A percentile compares a stretch with the other conserved stretches of the same genome.
These are phyloP conservation scores for Platalea minor DNA, from an alignment of 2,797 vertebrate genomes.

Conservation along the genomic window DNA sequence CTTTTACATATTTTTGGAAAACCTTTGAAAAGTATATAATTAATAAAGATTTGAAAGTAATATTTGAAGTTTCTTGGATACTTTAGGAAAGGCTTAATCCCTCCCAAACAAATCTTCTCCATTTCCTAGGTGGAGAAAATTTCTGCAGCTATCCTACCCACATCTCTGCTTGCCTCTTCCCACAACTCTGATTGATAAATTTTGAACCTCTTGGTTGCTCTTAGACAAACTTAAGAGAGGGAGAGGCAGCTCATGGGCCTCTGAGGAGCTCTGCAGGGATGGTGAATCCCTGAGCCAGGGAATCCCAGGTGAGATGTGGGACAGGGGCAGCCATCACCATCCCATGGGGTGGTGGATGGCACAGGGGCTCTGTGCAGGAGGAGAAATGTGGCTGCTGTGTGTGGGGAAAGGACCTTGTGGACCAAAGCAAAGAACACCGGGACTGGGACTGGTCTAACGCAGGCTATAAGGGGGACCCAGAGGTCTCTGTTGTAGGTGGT, in stretches of 20 bases:
- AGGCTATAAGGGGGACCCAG: background rate
- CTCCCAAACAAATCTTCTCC: background rate
- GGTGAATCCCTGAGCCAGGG: background rate
- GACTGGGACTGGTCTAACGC: accelerated
- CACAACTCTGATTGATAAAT: background rate
- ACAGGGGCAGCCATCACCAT: background rate
- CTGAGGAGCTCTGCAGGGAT: background rate
- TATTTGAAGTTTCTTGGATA: background rate
- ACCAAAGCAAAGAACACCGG: background rate
- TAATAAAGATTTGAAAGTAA: background rate
- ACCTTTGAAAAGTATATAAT: background rate
- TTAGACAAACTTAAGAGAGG: background rate
- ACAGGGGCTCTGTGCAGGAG: background rate
- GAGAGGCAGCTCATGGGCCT: background rate
- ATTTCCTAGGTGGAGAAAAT: background rate
- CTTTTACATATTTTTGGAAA: background rate
- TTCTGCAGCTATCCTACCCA: background rate
- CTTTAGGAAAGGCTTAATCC: background rate
- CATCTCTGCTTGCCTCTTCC: background rate
- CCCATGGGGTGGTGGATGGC: background rate
- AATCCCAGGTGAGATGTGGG: background rate
- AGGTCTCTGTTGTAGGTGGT: background rate
- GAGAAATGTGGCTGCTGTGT: background rate
- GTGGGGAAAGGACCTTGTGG: background rate
- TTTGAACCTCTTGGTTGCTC: background rate